These are phyloP conservation scores for Pteromalus puparum DNA, from an alignment of 1,140 invertebrate species.

Conservation along the genomic window DNA sequence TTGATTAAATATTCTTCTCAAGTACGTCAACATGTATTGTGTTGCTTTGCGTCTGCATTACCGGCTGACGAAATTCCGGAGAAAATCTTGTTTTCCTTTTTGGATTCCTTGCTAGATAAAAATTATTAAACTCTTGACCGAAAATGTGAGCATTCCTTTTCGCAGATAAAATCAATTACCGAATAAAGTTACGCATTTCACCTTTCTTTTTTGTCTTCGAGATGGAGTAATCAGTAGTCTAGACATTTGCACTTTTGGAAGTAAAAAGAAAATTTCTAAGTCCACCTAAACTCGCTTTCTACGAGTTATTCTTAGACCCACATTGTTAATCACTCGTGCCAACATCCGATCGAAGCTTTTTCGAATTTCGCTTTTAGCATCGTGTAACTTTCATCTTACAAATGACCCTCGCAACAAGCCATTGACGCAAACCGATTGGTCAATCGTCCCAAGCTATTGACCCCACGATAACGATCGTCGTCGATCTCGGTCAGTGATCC, in stretches of 20 bases:
- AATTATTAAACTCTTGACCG: too few relatives aligned
- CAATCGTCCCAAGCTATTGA: not conserved
- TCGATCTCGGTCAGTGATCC: slow-evolving; percentile 33
- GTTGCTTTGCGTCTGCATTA: not conserved
- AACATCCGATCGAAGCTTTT: not conserved
- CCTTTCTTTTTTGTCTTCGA: too few relatives aligned
- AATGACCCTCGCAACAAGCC: not conserved
- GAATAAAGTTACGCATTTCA: too few relatives aligned
- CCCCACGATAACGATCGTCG: not conserved
- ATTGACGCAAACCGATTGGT: not conserved
- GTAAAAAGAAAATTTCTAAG: not conserved
- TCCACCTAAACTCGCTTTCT: not conserved
- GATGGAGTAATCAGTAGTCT: too few relatives aligned
- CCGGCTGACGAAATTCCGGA: not conserved
- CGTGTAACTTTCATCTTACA: not conserved
- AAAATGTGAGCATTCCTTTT: too few relatives aligned
- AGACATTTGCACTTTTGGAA: not conserved
- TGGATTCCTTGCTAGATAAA: too few relatives aligned
- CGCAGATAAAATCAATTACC: too few relatives aligned
- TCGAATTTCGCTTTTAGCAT: not conserved
- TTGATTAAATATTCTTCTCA: slow-evolving; percentile 12
- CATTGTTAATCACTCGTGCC: not conserved
- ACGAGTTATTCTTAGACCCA: not conserved
- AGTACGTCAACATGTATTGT: not conserved
- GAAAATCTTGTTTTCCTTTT: not conserved